These are phyloP conservation scores for Microplitis mediator DNA, from an alignment of 1,140 invertebrate genomes.

Conservation along the genomic window DNA sequence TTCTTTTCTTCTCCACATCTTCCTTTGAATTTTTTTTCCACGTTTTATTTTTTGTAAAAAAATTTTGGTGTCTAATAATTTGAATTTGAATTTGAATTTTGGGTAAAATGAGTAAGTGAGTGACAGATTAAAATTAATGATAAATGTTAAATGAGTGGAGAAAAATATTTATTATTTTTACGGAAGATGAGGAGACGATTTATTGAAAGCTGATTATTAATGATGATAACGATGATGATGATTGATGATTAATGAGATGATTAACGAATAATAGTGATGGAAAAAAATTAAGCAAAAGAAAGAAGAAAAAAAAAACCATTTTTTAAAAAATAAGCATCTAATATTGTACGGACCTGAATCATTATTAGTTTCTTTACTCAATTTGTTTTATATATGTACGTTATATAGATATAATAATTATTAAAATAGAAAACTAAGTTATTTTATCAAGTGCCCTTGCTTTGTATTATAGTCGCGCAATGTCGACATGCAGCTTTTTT, in stretches of 20 bases:
- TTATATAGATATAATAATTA: conserved; percentile 60
- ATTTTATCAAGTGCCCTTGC: conserved; percentile 64
- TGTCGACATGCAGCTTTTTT: conserved; percentile 56
- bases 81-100: too few species aligned
- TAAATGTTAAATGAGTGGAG: background rate
- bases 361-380: conserved; percentile 58
- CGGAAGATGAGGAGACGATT: background rate
- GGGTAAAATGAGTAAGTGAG: too few species aligned
- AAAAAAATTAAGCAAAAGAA: conserved; percentile 11
- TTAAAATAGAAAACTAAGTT: conserved; percentile 62
- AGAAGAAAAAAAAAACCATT: conserved; percentile 29
- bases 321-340: conserved; percentile 46
- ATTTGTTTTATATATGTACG: conserved; percentile 61
- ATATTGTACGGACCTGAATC: conserved; percentile 53
- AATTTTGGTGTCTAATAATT: too few species aligned
- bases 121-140: background rate
- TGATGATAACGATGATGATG: background rate
- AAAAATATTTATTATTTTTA: background rate
- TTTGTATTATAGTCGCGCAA: conserved; percentile 61
- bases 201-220: background rate
- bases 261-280: background rate
- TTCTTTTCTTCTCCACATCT: background rate
- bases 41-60: background rate
- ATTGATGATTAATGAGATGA: background rate
- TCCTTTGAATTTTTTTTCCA: background rate